phyloP scores from a whole-genome alignment of 2,888 invertebrate genomes.

The Caenorhabditis uteleia region DNA sequence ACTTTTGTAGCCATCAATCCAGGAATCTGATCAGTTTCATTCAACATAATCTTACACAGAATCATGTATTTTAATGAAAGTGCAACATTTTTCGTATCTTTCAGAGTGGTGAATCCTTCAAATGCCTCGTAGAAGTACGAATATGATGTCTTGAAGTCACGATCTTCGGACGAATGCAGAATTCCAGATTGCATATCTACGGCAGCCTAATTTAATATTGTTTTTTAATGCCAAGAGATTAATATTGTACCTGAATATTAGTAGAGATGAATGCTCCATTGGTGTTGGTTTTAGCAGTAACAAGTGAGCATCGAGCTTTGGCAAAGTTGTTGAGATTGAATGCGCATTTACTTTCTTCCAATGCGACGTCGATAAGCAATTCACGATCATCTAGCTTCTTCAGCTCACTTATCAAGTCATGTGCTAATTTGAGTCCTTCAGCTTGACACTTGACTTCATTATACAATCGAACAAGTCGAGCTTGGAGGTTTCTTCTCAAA shows the following conservation, averaged over 20 bases:
- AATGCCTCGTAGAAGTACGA: constrained; percentile 99
- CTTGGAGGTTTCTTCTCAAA: constrained; percentile 91
- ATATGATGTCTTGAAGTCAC: constrained; percentile 98
- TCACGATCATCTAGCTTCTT: constrained; percentile 99
- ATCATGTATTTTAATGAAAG: constrained; percentile 99
- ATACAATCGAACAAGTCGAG: constrained; percentile 91
- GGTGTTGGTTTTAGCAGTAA: constrained; percentile 96
- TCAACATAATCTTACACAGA: constrained; percentile 79
- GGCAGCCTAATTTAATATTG: constrained; percentile 81
- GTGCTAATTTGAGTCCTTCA: constrained; percentile 66
- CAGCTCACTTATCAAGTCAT: constrained; percentile 84
- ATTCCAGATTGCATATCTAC: constrained; percentile 96
- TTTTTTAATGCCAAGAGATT: neutral
- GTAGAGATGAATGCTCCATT: constrained; percentile 82
- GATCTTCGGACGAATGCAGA: constrained; percentile 96
- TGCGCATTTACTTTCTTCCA: constrained; percentile 97
- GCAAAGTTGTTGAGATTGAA: constrained; percentile 82
- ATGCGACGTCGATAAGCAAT: constrained; percentile 93
- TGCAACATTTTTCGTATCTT: constrained; percentile 85
- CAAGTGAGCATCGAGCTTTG: constrained; percentile 84
- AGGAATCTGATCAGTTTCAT: constrained; percentile 61
- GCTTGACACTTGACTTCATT: constrained; percentile 70
- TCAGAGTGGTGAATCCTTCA: constrained; percentile 88
- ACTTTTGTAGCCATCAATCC: constrained; percentile 86
- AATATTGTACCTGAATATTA: neutral